Evolutionary conservation across 1,140 invertebrate species (phyloP).

Genomic region (Pantala flavescens): DNA sequence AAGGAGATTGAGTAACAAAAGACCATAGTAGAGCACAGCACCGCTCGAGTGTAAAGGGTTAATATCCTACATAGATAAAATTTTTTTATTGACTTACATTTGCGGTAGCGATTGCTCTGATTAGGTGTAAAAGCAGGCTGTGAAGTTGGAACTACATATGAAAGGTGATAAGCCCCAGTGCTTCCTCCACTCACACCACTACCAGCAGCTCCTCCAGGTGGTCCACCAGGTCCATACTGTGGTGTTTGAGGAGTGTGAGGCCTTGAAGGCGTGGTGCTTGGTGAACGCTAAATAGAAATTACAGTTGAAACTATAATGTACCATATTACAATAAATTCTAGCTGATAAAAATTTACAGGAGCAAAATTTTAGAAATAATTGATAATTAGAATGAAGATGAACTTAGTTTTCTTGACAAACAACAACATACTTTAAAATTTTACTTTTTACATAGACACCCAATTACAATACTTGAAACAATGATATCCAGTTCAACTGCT

Average conservation of each 20-base stretch:
- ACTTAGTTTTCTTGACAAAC: too few species aligned
- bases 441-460: too few species aligned
- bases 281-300: slow-evolving; percentile 39
- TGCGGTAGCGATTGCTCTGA: slow-evolving; percentile 26
- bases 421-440: too few species aligned
- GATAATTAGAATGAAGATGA: slow-evolving; percentile 16
- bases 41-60: too few species aligned
- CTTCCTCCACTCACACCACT: neutral
- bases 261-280: slow-evolving; percentile 53
- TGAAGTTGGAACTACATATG: slow-evolving; percentile 32
- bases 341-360: slow-evolving; percentile 16
- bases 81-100: slow-evolving; percentile 22
- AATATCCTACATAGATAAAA: too few species aligned
- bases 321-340: neutral
- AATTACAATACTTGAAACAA: too few species aligned
- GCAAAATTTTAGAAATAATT: too few species aligned
- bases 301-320: slow-evolving; percentile 22
- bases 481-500: too few species aligned
- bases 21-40: too few species aligned
- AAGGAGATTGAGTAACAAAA: too few species aligned
- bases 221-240: slow-evolving; percentile 34
- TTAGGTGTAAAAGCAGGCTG: slow-evolving; percentile 19
- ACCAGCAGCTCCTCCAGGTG: neutral
- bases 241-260: slow-evolving; percentile 80
- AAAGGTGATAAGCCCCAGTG: neutral